Conservation (phyloP, 1,140 invertebrate species). For the Panagrolaimus sp. region DNA sequence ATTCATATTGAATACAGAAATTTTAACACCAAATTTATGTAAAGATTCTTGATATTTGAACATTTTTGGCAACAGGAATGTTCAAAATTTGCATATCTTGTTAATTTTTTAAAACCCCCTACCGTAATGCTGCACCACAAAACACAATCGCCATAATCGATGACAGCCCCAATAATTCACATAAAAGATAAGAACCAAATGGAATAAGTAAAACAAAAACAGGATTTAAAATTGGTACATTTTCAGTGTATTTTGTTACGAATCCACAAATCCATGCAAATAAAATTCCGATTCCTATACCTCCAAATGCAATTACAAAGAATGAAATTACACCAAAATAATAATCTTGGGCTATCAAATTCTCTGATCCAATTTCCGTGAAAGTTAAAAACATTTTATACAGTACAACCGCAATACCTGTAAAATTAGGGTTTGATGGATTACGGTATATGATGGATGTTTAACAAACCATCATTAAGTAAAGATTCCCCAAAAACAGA, state of each 20-base stretch:
- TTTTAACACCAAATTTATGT: no score
- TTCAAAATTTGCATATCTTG: no score
- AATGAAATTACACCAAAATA: conserved; percentile 81
- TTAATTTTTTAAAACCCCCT: no score
- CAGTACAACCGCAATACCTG: conserved; percentile 63
- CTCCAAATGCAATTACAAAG: conserved; percentile 86
- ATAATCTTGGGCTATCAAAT: conserved; percentile 64
- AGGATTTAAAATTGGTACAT: conserved; percentile 55
- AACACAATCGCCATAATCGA: conserved; percentile 72
- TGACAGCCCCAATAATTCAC: conserved; percentile 49
- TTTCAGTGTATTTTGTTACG: conserved; percentile 51
- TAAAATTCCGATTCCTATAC: conserved; percentile 85
- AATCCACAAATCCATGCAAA: conserved; percentile 87
- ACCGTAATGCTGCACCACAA: conserved; percentile 79
- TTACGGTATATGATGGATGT: not conserved
- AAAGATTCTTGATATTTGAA: no score
- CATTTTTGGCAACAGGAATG: no score
- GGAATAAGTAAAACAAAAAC: conserved; percentile 54
- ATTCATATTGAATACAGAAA: no score
- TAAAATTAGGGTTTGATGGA: conserved; percentile 13
- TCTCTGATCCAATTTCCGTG: conserved; percentile 60
- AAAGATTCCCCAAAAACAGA: conserved; percentile 96
- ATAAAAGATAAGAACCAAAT: conserved; percentile 47
- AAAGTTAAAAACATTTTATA: conserved; percentile 94
- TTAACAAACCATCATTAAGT: conserved; percentile 84